Evolutionary conservation across 2,888 invertebrate species (phyloP).

Genomic region (Pyrgus malvae): DNA sequence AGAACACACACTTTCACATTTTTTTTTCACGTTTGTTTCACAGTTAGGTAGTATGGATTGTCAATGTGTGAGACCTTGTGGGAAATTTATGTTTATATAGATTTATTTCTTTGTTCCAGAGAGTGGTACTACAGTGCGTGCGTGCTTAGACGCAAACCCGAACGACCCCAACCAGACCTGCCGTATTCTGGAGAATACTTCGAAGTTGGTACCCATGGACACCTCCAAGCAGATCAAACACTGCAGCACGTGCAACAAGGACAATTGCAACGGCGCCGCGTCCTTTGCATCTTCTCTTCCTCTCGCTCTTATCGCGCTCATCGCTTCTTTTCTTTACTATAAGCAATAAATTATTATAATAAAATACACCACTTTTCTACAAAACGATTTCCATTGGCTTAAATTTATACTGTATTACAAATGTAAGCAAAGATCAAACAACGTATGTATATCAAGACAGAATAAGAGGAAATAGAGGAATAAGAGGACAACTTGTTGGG

Average conservation of each 20-base stretch:
- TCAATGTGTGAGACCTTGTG: too few relatives aligned
- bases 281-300: constrained; percentile 60
- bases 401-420: not conserved
- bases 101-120: constrained; percentile 40
- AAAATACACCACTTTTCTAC: not conserved
- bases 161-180: constrained; percentile 58
- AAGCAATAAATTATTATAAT: constrained; percentile 60
- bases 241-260: constrained; percentile 74
- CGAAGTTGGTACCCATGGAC: constrained; percentile 37
- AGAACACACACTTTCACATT: too few relatives aligned
- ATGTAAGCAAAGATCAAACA: not conserved
- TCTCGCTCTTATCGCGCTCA: constrained; percentile 53
- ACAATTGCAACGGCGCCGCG: constrained; percentile 77
- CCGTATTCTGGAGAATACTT: constrained; percentile 44
- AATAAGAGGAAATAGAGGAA: too few relatives aligned
- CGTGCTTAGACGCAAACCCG: constrained; percentile 65
- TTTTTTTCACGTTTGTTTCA: too few relatives aligned
- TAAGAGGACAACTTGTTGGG: too few relatives aligned
- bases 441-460: too few relatives aligned
- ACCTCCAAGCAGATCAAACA: constrained; percentile 50
- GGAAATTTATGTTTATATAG: too few relatives aligned
- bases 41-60: too few relatives aligned
- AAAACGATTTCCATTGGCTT: not conserved
- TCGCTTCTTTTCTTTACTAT: constrained; percentile 58
- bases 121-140: constrained; percentile 59